These are phyloP conservation scores for Eurytoma adleriae DNA, from an alignment of 2,888 invertebrate genomes.

Conservation along the genomic window DNA sequence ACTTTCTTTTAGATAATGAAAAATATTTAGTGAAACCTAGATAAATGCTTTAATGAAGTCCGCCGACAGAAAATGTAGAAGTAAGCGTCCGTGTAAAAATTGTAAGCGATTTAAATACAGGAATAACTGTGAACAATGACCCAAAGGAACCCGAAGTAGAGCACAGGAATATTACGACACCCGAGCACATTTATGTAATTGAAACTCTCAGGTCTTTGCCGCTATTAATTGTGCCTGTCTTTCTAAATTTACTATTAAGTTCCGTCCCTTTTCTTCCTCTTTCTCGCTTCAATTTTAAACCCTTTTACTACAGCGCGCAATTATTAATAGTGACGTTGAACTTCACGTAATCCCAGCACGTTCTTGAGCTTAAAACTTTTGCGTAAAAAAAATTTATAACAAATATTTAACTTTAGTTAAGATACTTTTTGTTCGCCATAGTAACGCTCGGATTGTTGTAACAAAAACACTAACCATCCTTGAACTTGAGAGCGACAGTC, in stretches of 20 bases:
- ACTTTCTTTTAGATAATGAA: neutral
- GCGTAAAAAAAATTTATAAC: too few species aligned
- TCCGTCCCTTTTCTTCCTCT: conserved; percentile 39
- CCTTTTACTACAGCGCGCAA: neutral
- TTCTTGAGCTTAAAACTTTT: too few species aligned
- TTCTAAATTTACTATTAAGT: conserved; percentile 54
- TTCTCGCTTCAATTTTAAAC: neutral
- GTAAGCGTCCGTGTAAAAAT: conserved; percentile 18
- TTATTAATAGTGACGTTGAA: too few species aligned
- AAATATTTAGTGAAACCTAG: neutral
- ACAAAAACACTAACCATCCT: too few species aligned
- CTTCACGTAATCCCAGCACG: too few species aligned
- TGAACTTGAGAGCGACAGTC: too few species aligned
- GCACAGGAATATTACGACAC: conserved; percentile 43
- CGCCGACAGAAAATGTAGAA: neutral
- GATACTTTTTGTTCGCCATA: too few species aligned
- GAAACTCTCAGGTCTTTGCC: conserved; percentile 56
- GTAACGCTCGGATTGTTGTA: too few species aligned
- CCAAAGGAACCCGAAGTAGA: conserved; percentile 45
- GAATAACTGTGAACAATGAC: conserved; percentile 36
- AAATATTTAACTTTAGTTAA: too few species aligned
- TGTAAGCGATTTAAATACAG: conserved; percentile 28
- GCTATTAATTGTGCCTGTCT: conserved; percentile 58
- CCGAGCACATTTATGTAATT: conserved; percentile 60
- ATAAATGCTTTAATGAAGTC: neutral